A percentile compares a stretch with the other conserved stretches of the same genome.
Conservation (phyloP, 92 coral and sea anemone species). For the Phenganax marumi region DNA sequence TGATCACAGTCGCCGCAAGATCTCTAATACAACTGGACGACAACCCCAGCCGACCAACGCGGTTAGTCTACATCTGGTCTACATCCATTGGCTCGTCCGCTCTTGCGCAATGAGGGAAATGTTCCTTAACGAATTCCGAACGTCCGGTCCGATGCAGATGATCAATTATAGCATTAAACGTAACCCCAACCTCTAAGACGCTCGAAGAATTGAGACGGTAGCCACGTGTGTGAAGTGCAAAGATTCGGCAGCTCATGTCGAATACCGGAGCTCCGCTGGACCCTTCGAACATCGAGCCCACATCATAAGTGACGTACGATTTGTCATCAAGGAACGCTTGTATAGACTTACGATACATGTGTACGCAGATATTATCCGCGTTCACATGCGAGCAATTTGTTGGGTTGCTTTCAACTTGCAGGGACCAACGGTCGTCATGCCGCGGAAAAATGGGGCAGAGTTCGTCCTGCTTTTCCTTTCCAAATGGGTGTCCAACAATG, state of each 20-base stretch:
- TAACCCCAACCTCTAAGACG: neutral
- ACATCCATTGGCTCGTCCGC: neutral
- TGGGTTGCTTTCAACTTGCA: neutral
- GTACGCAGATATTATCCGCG: neutral
- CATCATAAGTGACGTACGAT: slow-evolving; percentile 1
- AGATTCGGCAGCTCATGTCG: slow-evolving; percentile 9
- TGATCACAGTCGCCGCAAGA: no score
- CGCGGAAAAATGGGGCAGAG: neutral
- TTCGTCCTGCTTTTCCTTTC: slow-evolving; percentile 10
- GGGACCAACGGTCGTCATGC: neutral
- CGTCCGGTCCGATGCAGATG: neutral
- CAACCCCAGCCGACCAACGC: no score
- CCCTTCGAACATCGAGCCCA: slow-evolving; percentile 13
- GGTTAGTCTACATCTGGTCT: neutral
- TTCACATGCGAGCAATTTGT: neutral
- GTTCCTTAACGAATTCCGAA: neutral
- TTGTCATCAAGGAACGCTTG: neutral
- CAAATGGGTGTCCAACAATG: slow-evolving; percentile 6
- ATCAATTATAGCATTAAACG: neutral
- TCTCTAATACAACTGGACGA: no score
- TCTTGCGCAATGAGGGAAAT: neutral
- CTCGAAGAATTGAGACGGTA: neutral
- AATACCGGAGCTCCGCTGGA: slow-evolving; percentile 20
- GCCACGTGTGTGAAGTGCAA: slow-evolving; percentile 15
- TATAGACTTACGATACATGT: neutral